These are phyloP conservation scores for Malacoctenus gilli DNA, from an alignment of 2,797 vertebrate genomes.

Conservation along the genomic window DNA sequence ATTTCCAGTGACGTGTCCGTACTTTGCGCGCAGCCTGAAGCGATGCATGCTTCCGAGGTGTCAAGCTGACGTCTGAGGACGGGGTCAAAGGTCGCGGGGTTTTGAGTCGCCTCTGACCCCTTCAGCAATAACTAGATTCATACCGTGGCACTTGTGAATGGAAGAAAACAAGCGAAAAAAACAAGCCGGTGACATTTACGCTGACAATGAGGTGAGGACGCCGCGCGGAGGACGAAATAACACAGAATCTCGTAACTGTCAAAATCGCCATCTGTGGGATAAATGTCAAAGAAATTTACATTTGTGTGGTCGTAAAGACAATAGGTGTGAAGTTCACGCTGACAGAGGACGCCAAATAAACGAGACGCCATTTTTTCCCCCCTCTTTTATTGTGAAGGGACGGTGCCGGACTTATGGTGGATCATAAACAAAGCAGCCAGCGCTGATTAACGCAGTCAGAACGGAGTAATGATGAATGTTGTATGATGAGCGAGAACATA, in stretches of 20 bases:
- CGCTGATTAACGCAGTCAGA: constrained; percentile 29
- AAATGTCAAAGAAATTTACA: constrained; percentile 28
- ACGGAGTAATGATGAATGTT: constrained; percentile 24
- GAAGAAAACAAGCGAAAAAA: too few species aligned
- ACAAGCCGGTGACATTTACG: constrained; percentile 13
- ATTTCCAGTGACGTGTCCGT: too few species aligned
- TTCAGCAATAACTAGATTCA: constrained; percentile 11
- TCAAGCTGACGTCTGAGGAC: constrained; percentile 1
- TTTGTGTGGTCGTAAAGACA: constrained; percentile 4
- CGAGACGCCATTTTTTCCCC: constrained; percentile 13
- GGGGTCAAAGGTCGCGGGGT: constrained; percentile 6
- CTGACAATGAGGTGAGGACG: not conserved
- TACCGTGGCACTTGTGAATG: constrained; percentile 15
- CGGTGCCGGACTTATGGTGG: constrained; percentile 4
- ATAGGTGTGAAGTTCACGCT: not conserved
- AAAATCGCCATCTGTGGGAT: constrained; percentile 10
- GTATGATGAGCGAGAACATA: constrained; percentile 28
- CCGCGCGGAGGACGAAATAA: constrained; percentile 1
- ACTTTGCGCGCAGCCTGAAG: constrained; percentile 7
- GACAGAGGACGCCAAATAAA: too few species aligned
- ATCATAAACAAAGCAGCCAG: constrained; percentile 35
- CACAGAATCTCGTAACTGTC: not conserved
- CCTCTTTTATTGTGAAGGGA: constrained; percentile 11
- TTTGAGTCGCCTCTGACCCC: constrained; percentile 14
- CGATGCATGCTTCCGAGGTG: not conserved